These are phyloP conservation scores for Tyto alba DNA, from an alignment of 2,113 vertebrate species.

Conservation along the genomic window DNA sequence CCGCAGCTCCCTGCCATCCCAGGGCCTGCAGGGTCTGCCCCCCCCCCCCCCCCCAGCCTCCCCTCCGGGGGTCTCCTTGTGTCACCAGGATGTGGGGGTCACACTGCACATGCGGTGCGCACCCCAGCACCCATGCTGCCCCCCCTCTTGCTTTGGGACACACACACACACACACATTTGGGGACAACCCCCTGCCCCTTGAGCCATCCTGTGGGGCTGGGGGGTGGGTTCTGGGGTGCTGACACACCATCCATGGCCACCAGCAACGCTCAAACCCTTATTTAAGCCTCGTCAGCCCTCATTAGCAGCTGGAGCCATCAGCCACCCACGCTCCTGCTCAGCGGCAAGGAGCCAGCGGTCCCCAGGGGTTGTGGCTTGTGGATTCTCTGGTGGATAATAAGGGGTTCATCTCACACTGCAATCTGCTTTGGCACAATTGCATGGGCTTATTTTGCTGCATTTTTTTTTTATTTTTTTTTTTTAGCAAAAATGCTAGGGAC, in stretches of 20 bases:
- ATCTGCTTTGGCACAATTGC: not conserved
- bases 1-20: accelerated
- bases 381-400: not conserved
- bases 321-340: not conserved
- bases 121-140: not conserved
- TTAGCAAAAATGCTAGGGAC: accelerated
- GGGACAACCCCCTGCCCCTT: not conserved
- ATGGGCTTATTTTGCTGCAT: not conserved
- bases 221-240: accelerated
- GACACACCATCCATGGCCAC: not conserved
- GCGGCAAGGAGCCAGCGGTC: not conserved
- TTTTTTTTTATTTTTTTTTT: not conserved
- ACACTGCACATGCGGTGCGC: not conserved
- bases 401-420: not conserved
- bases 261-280: not conserved
- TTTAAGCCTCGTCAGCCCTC: not conserved
- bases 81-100: accelerated
- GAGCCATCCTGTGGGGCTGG: accelerated
- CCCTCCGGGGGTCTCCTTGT: accelerated
- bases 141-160: not conserved
- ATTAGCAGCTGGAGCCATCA: not conserved
- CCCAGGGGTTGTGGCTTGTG: not conserved
- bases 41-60: too few species aligned
- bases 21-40: accelerated
- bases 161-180: too few species aligned